Percentiles rank a stretch among this genome's conserved stretches.
Conservation (phyloP, 2,888 invertebrate genomes). For the Polia nebulosa region DNA sequence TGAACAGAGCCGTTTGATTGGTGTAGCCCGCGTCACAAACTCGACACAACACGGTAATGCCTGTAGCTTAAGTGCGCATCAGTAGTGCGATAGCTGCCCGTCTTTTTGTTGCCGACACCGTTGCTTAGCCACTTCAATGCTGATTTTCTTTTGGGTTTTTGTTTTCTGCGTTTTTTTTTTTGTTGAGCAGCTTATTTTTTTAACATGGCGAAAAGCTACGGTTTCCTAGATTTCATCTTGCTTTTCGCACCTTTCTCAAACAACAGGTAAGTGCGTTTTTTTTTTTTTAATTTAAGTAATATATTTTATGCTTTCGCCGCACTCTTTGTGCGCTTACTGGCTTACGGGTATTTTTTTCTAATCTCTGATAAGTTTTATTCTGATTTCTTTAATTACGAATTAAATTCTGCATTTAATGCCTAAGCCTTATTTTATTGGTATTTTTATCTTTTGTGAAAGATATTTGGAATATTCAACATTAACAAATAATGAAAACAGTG, state of each 20-base stretch:
- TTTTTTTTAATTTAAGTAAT: background rate
- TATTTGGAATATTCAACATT: no score
- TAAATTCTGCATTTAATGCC: no score
- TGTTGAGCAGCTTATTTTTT: constrained; percentile 25
- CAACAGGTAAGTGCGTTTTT: constrained; percentile 23
- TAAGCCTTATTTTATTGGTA: no score
- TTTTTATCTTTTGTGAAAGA: no score
- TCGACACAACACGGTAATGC: background rate
- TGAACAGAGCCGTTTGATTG: background rate
- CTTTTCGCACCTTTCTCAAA: constrained; percentile 3
- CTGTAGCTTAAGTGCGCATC: constrained; percentile 27
- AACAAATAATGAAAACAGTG: constrained; percentile 16
- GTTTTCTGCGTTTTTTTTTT: constrained; percentile 42
- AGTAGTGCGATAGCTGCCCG: constrained; percentile 58
- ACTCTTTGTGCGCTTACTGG: background rate
- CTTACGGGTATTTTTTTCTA: background rate
- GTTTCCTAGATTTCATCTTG: constrained; percentile 17
- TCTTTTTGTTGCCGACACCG: constrained; percentile 14
- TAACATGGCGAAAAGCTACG: background rate
- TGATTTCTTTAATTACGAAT: no score
- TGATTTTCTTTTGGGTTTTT: constrained; percentile 27
- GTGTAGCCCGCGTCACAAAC: background rate
- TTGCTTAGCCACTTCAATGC: constrained; percentile 9
- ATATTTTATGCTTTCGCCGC: constrained; percentile 2
- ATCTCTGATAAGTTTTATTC: no score